Conservation (phyloP, 92 coral and sea anemone species). For the Parazoanthus swiftii region DNA sequence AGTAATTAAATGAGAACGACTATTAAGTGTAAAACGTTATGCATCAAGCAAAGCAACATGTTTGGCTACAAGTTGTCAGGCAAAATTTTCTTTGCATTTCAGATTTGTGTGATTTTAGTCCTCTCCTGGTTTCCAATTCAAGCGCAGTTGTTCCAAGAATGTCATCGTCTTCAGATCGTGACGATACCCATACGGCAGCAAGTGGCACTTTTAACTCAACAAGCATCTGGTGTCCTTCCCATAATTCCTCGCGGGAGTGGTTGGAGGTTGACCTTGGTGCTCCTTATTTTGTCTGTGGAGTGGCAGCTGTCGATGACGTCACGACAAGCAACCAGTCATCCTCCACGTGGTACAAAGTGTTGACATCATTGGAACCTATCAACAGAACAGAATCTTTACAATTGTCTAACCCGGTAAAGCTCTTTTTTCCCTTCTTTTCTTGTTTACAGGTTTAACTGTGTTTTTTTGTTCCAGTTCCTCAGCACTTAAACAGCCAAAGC, state of each 20-base stretch:
- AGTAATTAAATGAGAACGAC: too few relatives aligned
- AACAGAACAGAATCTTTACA: not conserved
- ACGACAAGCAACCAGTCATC: not conserved
- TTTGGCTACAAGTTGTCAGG: too few relatives aligned
- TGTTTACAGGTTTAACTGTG: not conserved
- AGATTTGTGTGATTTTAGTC: not conserved
- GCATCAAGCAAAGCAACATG: too few relatives aligned
- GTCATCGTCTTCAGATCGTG: not conserved
- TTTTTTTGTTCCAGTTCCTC: too few relatives aligned
- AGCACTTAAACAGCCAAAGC: too few relatives aligned
- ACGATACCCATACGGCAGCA: not conserved
- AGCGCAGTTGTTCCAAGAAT: not conserved
- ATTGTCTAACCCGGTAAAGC: not conserved
- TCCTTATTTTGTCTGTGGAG: not conserved
- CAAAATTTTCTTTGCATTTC: not conserved
- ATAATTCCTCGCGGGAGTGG: constrained; percentile 12
- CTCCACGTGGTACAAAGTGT: not conserved
- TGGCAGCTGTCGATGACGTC: constrained; percentile 1
- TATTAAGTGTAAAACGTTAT: too few relatives aligned
- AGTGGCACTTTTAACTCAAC: not conserved
- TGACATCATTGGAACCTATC: not conserved
- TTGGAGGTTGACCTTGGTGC: not conserved
- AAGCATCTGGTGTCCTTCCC: not conserved
- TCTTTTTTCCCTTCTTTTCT: not conserved
- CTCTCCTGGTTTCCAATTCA: not conserved